Percentiles rank a stretch among this genome's conserved stretches.
These are phyloP conservation scores for Alloscopus bannaensis DNA, from an alignment of 2,888 invertebrate genomes.

Conservation along the genomic window DNA sequence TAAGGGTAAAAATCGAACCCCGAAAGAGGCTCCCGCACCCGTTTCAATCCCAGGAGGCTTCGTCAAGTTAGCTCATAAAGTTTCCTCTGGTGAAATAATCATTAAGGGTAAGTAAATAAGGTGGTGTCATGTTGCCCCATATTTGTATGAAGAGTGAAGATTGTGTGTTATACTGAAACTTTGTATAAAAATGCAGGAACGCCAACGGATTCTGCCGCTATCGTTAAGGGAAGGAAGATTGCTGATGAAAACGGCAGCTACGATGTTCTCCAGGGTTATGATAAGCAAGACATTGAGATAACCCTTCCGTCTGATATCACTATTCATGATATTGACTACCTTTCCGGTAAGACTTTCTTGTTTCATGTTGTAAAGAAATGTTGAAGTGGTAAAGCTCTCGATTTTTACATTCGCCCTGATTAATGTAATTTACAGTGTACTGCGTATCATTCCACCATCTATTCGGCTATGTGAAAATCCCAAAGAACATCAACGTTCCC, in stretches of 20 bases:
- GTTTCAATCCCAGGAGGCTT: conserved; percentile 59
- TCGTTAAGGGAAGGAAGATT: conserved; percentile 63
- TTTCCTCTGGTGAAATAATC: conserved; percentile 62
- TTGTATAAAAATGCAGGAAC: conserved; percentile 26
- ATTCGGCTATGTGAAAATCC: conserved; percentile 92
- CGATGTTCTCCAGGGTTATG: conserved; percentile 88
- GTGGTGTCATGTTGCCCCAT: background rate
- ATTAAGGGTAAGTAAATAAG: conserved; percentile 47
- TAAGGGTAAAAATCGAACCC: conserved; percentile 32
- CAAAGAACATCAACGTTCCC: conserved; percentile 91
- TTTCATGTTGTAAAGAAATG: no score
- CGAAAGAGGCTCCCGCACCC: conserved; percentile 39
- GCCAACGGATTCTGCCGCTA: conserved; percentile 50
- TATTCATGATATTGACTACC: conserved; percentile 93
- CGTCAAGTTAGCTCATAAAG: conserved; percentile 65
- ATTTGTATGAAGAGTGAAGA: background rate
- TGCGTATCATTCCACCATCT: conserved; percentile 92
- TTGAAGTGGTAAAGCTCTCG: no score
- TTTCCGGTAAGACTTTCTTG: conserved; percentile 78
- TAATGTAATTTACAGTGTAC: conserved; percentile 80
- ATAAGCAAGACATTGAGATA: conserved; percentile 93
- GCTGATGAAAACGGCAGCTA: conserved; percentile 74
- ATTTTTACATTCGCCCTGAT: background rate
- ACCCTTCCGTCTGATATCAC: conserved; percentile 89
- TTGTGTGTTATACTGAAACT: no score